phyloP scores from a whole-genome alignment of 2,888 invertebrate species.

The Nowickia ferox region DNA sequence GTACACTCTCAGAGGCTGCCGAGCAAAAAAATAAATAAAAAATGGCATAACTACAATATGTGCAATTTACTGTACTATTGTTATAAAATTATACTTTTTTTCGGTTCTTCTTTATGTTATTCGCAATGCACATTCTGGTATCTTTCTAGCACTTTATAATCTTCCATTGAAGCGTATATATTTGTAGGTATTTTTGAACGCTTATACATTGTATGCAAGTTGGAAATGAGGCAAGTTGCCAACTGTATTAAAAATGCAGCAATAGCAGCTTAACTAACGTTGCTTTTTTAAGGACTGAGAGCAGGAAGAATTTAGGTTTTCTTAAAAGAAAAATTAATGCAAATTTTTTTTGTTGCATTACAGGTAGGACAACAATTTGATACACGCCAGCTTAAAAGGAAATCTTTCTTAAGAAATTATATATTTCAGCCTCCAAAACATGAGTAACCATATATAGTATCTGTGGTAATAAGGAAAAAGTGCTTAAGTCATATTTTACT shows the following conservation, averaged over 20 bases:
- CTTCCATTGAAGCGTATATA: conserved; percentile 12
- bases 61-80: conserved; percentile 44
- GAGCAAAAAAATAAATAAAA: not conserved
- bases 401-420: not conserved
- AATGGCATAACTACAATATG: conserved; percentile 10
- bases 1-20: conserved; percentile 30
- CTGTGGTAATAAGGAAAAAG: no score
- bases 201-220: conserved; percentile 15
- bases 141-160: conserved; percentile 59
- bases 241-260: conserved; percentile 25
- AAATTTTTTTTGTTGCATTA: not conserved
- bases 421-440: not conserved
- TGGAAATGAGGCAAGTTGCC: not conserved
- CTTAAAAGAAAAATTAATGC: not conserved
- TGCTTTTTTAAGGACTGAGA: conserved; percentile 10
- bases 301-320: not conserved
- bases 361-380: no score
- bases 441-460: no score
- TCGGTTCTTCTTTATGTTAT: not conserved
- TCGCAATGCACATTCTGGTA: not conserved
- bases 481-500: no score
- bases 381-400: no score
- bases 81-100: conserved; percentile 20
- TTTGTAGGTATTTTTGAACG: not conserved
- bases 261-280: conserved; percentile 7